phyloP scores from a whole-genome alignment of 2,113 vertebrate genomes.

The Labeo catla region DNA sequence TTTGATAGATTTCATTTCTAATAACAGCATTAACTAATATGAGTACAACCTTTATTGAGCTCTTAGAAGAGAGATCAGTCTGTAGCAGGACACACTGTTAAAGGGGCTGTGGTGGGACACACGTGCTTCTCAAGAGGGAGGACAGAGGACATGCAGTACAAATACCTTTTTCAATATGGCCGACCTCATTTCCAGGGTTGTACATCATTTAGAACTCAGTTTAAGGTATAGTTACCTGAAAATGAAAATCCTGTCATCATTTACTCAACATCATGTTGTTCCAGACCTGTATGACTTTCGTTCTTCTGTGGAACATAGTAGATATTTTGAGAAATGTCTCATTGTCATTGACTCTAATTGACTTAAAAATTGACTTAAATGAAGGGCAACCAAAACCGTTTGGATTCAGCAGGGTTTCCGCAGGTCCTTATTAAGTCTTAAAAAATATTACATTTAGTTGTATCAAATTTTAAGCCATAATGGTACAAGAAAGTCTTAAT shows the following conservation, averaged over 20 bases:
- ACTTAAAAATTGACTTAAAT: too few species aligned
- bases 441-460: too few species aligned
- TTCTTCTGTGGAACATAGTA: not conserved
- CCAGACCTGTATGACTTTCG: not conserved
- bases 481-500: too few species aligned
- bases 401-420: not conserved
- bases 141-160: not conserved
- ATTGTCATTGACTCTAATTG: too few species aligned
- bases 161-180: not conserved
- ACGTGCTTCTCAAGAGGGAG: not conserved
- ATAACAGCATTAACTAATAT: slow-evolving; percentile 24
- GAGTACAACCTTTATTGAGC: not conserved
- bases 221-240: not conserved
- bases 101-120: not conserved
- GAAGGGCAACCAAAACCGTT: not conserved
- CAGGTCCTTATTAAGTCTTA: too few species aligned
- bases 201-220: not conserved
- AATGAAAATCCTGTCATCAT: not conserved
- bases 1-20: slow-evolving; percentile 45
- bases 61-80: slow-evolving; percentile 20
- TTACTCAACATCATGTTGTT: not conserved
- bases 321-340: not conserved
- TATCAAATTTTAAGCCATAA: too few species aligned
- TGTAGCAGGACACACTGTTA: slow-evolving; percentile 4
- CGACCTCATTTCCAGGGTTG: not conserved